These are phyloP conservation scores for Gymnocypris eckloni DNA, from an alignment of 2,797 vertebrate genomes.

Conservation along the genomic window DNA sequence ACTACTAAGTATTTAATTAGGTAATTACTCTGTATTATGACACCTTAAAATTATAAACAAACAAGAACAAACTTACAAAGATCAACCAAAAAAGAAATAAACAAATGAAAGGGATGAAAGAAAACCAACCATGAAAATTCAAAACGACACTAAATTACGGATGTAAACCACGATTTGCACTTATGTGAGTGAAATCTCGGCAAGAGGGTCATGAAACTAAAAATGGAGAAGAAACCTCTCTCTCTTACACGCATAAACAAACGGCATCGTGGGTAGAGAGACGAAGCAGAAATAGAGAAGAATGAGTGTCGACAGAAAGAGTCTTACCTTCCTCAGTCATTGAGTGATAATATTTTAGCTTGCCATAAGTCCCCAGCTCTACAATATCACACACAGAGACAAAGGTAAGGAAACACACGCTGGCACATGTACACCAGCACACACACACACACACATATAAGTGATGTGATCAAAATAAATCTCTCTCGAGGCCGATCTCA, in stretches of 20 bases:
- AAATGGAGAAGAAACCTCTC: conserved; percentile 56
- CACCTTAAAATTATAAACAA: neutral
- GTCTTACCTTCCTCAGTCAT: conserved; percentile 99
- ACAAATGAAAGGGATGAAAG: neutral
- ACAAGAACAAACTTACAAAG: conserved; percentile 11
- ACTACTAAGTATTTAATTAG: no score
- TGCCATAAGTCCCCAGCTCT: conserved; percentile 99
- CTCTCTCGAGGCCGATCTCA: conserved; percentile 49
- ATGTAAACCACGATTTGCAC: conserved; percentile 76
- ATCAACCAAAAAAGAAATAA: conserved; percentile 3
- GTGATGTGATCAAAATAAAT: conserved; percentile 33
- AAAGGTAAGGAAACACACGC: conserved; percentile 87
- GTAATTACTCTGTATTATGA: no score
- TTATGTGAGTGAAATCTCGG: conserved; percentile 86
- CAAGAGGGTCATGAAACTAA: conserved; percentile 71
- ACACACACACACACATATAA: conserved; percentile 50
- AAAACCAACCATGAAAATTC: conserved; percentile 46
- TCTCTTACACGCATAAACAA: conserved; percentile 60
- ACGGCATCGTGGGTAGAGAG: conserved; percentile 52
- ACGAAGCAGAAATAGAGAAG: conserved; percentile 53
- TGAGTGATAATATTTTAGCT: conserved; percentile 99
- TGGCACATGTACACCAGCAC: conserved; percentile 39
- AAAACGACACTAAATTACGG: conserved; percentile 63
- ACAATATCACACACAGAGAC: conserved; percentile 99
- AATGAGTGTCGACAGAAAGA: conserved; percentile 65